Base-by-base conservation (phyloP, 2,888 invertebrate genomes). In the Thelaira solivaga region DNA sequence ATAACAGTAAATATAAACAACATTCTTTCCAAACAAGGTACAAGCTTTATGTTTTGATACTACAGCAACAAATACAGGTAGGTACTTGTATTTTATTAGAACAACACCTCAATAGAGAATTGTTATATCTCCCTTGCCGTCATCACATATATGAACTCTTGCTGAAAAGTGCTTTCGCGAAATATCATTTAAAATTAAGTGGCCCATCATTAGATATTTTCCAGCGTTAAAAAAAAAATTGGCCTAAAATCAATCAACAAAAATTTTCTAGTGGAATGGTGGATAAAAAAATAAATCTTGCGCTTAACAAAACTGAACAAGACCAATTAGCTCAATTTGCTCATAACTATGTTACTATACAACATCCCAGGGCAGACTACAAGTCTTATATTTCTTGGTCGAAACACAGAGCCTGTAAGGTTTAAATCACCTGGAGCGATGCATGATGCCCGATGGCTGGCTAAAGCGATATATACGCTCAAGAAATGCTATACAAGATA, bases 371-470 rank as follows among this genome's bases (percentile, higher is more conserved):
- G 26, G 43, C 43, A 45, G 39, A 31, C 29, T 45, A 45, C 45
- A 18, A 45, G 61, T 61, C 61, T 61, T 61, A 61, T 61, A 61
- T 61, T 61, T 61, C 43, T 61, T 61, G 61, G 43, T 61, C 61
- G 61, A 61, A 61, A 61, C 61, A 45, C 61, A 61, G 45, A 61
- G 45, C 61, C 61, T 61, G 61, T 41, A 43, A 61, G 43, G 45
- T 61, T 45, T 55, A 29, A 55, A 31, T 45, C 45, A 45, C 45
- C 45, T 45, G 45, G 22, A 45, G 45, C 45, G 45, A 36, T 47
- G 20, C 53, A 22, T 47, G 51, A 55, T 55, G 55, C 55, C 36
- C 22, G 55, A 55, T 55, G 36, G 36, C 34, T 55, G 36, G 55
- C 55, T 55, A 47, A 47, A 47, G 47, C 24, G 22, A 47, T 47